These are phyloP conservation scores for Merops nubicus DNA, from an alignment of 2,113 vertebrate genomes.

Conservation along the genomic window DNA sequence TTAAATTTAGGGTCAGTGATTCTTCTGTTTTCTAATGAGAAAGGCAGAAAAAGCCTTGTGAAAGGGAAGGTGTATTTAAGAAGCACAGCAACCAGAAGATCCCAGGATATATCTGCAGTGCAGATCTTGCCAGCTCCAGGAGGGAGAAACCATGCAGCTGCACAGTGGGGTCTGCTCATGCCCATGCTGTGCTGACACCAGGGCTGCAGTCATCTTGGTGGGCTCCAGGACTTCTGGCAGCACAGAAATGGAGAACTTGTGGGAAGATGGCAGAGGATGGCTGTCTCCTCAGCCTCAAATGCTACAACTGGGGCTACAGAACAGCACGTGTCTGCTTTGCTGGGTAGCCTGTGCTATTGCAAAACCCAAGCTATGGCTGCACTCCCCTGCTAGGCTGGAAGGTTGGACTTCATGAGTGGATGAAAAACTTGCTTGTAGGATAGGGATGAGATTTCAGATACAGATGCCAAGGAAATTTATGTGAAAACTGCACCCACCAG, in stretches of 20 bases:
- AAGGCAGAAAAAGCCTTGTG: not conserved
- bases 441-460: not conserved
- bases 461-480: not conserved
- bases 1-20: not conserved
- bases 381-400: not conserved
- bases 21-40: not conserved
- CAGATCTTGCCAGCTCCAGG: not conserved
- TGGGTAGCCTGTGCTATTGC: not conserved
- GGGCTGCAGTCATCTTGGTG: fast-evolving
- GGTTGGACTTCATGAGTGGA: not conserved
- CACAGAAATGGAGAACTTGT: not conserved
- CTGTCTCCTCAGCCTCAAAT: fast-evolving
- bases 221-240: not conserved
- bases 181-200: fast-evolving
- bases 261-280: not conserved
- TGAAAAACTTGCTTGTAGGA: not conserved
- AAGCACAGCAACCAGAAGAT: not conserved
- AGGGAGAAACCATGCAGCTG: not conserved
- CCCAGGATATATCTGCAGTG: not conserved
- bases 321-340: fast-evolving
- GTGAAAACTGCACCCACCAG: not conserved
- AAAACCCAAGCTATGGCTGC: not conserved
- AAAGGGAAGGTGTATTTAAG: not conserved
- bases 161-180: not conserved
- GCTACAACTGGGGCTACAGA: fast-evolving